Conservation (phyloP, 2,113 vertebrate species). For the Tachysurus vachellii region DNA sequence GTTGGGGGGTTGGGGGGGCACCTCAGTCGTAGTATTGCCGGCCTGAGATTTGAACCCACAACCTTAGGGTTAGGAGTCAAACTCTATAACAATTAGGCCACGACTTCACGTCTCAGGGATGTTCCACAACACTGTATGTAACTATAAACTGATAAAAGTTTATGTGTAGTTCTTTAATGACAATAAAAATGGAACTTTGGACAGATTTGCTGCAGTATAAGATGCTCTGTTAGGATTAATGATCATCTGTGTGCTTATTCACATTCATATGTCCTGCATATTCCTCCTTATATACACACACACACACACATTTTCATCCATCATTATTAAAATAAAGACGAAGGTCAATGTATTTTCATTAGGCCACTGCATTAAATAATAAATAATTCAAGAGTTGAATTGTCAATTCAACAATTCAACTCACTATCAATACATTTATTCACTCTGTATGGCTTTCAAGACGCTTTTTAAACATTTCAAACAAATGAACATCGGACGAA, state of each 20-base stretch:
- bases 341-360: not conserved
- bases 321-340: not conserved
- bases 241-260: no score
- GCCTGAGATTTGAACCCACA: no score
- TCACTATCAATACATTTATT: not conserved
- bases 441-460: not conserved
- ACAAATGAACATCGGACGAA: not conserved
- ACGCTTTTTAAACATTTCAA: not conserved
- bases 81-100: no score
- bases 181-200: not conserved
- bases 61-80: no score
- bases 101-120: no score
- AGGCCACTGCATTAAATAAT: not conserved
- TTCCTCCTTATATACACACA: not conserved
- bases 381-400: not conserved
- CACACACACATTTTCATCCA: not conserved
- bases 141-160: not conserved
- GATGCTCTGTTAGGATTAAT: not conserved
- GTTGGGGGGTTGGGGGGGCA: no score
- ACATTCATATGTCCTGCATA: no score
- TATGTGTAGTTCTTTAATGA: not conserved
- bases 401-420: no score
- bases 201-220: not conserved
- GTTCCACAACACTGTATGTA: not conserved
- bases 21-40: no score